Evolutionary conservation across 1,140 invertebrate genomes (phyloP).

Genomic region (Drosophila ercepeae): DNA sequence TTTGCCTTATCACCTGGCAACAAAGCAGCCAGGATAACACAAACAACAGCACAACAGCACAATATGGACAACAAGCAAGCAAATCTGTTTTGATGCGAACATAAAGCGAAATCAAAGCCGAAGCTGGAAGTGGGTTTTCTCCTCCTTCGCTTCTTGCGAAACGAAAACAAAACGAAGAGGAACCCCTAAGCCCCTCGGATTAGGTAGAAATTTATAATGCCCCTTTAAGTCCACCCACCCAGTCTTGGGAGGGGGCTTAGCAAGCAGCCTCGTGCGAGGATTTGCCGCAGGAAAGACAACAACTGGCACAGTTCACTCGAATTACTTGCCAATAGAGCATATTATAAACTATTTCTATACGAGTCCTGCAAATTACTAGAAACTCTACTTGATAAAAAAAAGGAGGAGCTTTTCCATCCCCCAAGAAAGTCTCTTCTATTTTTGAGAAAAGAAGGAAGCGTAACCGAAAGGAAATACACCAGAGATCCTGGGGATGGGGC

Average conservation of each 20-base stretch:
- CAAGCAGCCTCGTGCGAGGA: conserved; percentile 2
- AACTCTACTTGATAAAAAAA: not conserved
- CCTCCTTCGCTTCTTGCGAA: conserved; percentile 13
- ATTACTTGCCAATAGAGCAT: not conserved
- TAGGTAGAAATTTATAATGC: conserved; percentile 48
- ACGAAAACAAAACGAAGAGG: conserved; percentile 37
- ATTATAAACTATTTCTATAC: not conserved
- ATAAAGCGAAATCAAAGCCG: conserved; percentile 42
- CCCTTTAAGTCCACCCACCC: conserved; percentile 24
- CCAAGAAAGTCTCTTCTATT: conserved; percentile 7
- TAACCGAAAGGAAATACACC: not conserved
- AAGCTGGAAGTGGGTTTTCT: conserved; percentile 1
- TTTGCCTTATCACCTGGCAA: conserved; percentile 51
- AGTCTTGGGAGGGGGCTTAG: not conserved
- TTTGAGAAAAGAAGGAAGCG: conserved; percentile 6
- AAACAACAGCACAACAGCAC: conserved; percentile 14
- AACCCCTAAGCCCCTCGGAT: conserved; percentile 17
- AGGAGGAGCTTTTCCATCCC: not conserved
- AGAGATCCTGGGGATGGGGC: not conserved
- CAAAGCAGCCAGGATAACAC: conserved; percentile 27
- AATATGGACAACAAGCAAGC: not conserved
- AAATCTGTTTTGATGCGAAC: conserved; percentile 37
- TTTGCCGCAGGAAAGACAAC: conserved; percentile 6
- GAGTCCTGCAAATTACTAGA: not conserved
- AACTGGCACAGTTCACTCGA: not conserved